Evolutionary conservation across 2,797 vertebrate species (phyloP).

Genomic region (Spondyliosoma cantharus): DNA sequence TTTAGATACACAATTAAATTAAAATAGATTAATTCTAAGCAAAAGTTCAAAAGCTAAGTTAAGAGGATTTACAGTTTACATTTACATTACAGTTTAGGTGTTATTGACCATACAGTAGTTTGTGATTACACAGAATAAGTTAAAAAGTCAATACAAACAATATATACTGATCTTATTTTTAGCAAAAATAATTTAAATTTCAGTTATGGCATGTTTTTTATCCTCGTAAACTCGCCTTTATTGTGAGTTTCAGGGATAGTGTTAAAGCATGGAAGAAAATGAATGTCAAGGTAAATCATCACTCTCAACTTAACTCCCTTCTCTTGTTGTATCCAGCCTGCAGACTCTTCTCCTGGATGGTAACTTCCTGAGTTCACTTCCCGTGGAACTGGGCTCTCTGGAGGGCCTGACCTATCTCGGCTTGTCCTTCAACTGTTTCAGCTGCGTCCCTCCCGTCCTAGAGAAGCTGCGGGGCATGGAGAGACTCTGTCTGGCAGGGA

Average conservation of each 20-base stretch:
- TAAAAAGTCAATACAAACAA: too few species aligned
- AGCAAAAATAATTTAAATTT: background rate
- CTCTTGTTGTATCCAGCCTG: constrained; percentile 82
- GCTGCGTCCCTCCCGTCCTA: constrained; percentile 87
- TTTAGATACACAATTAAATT: too few species aligned
- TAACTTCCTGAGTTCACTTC: constrained; percentile 91
- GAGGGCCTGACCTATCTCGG: constrained; percentile 91
- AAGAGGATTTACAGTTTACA: too few species aligned
- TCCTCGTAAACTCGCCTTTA: too few species aligned
- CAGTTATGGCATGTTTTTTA: background rate
- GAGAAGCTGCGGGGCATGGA: constrained; percentile 90
- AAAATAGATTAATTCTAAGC: too few species aligned
- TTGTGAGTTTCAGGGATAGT: background rate
- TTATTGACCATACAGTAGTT: too few species aligned
- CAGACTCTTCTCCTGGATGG: constrained; percentile 96
- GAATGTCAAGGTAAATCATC: background rate
- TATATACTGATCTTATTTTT: too few species aligned
- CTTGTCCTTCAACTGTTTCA: constrained; percentile 95
- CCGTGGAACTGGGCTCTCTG: constrained; percentile 90
- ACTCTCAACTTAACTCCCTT: background rate
- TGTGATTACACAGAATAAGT: too few species aligned
- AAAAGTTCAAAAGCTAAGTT: too few species aligned
- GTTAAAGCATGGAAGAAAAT: background rate
- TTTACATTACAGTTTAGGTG: too few species aligned
- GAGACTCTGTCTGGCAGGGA: constrained; percentile 95